These are phyloP conservation scores for Limosa lapponica DNA, from an alignment of 2,797 vertebrate genomes.

Conservation along the genomic window DNA sequence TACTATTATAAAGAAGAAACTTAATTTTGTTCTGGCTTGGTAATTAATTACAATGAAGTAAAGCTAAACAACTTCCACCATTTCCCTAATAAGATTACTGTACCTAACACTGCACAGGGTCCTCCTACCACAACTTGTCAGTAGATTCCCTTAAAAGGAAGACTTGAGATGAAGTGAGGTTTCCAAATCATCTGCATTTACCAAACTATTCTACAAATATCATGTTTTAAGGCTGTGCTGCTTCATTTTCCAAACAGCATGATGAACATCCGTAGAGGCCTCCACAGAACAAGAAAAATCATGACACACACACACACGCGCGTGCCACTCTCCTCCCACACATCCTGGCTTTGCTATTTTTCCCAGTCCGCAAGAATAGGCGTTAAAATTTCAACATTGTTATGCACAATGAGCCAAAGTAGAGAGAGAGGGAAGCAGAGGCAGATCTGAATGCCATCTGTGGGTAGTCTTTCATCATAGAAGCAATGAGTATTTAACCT, in stretches of 20 bases:
- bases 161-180: neutral
- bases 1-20: neutral
- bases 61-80: neutral
- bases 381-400: neutral
- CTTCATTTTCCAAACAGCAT: constrained; percentile 35
- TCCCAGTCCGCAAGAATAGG: neutral
- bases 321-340: neutral
- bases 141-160: neutral
- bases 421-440: neutral
- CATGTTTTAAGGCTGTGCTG: neutral
- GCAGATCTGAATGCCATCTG: neutral
- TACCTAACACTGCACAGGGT: neutral
- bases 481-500: neutral
- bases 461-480: neutral
- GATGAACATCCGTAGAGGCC: neutral
- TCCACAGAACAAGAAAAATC: neutral
- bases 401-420: neutral
- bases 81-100: neutral
- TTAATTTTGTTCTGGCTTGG: neutral
- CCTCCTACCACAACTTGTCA: neutral
- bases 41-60: neutral
- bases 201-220: neutral
- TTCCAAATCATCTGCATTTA: constrained; percentile 7
- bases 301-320: neutral
- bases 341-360: neutral